phyloP scores from a whole-genome alignment of 2,113 vertebrate genomes.

The Piaya cayana region DNA sequence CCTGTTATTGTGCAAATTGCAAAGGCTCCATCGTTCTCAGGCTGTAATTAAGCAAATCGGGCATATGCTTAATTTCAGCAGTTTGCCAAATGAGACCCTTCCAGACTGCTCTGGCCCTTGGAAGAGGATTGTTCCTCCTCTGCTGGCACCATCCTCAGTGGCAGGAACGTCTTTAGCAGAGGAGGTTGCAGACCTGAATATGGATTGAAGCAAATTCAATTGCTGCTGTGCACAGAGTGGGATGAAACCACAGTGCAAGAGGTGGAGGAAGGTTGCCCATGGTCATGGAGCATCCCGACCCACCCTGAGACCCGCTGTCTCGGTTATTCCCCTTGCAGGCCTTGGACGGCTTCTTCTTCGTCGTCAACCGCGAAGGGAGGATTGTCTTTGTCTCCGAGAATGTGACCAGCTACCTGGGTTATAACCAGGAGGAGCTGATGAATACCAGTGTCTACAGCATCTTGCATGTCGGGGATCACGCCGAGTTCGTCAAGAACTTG shows the following conservation, averaged over 20 bases:
- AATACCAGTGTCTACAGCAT: conserved; percentile 96
- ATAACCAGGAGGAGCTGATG: conserved; percentile 95
- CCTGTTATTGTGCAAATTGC: neutral
- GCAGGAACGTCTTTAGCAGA: neutral
- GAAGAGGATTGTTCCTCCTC: neutral
- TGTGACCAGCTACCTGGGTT: conserved; percentile 91
- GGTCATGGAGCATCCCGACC: neutral
- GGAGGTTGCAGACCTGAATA: neutral
- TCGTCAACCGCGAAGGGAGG: conserved; percentile 93
- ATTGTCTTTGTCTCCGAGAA: conserved; percentile 95
- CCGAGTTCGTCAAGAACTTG: conserved; percentile 92
- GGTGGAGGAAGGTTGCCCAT: neutral
- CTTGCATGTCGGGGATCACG: conserved; percentile 94
- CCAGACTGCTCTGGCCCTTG: neutral
- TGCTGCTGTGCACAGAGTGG: accelerated
- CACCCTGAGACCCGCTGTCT: neutral
- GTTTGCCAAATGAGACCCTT: neutral
- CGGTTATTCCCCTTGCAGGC: conserved; percentile 74
- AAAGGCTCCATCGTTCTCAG: neutral
- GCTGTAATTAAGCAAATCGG: neutral
- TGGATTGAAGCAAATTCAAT: neutral
- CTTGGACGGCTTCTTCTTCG: conserved; percentile 94
- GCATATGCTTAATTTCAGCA: neutral
- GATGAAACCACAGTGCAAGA: neutral
- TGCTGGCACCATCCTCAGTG: neutral